Base-by-base conservation (phyloP, 2,888 invertebrate genomes). In the Gonocerus acuteangulatus region DNA sequence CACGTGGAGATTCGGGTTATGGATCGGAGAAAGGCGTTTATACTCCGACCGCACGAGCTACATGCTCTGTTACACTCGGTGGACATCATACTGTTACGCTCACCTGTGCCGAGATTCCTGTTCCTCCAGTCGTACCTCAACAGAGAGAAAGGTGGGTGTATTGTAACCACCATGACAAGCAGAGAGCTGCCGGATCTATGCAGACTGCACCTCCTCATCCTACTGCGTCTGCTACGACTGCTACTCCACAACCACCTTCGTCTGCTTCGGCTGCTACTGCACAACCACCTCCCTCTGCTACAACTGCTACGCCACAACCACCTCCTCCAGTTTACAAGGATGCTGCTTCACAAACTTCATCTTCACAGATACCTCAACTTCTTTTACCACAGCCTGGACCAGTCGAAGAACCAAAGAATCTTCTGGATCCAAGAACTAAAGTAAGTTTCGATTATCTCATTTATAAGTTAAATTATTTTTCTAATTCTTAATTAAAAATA, bases 11-110 rank as follows among this genome's bases (percentile, higher is more conserved):
- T 65, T 78, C 78, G 1, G 81, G 80, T 1, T 80, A 81, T 68
- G 77, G 77, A 64, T 82, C 82, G 68, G 80, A 81, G 68, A 51
- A 61, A 16, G 44, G 57, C 3, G 16, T 39, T 44, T 39, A 39
- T 7, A 32, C 45, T 7, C 22, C 54, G 6, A 61, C 56, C 47
- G 65, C 65, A 15, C 52, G 65, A 18, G 64, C 64, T 11, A 85
- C 85, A 0, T 85, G 84, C 70, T 85, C 80, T 70, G 85, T 86
- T 60, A 79, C 82, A 13, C 75, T 86, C 39, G 66, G 62, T 6
- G 66, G 67, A 21, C 65, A 66, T 22, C 68, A 69, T 48, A 62
- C 67, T 0, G 66, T 68, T 16, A 68, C 72, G 45, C 71, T 75
- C 63, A 76, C 74, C 13, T 75, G 67, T 63, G 44, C 62, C 7